Evolutionary conservation across 2,888 invertebrate genomes (phyloP).

Genomic region (Psococerastis gibbosa): DNA sequence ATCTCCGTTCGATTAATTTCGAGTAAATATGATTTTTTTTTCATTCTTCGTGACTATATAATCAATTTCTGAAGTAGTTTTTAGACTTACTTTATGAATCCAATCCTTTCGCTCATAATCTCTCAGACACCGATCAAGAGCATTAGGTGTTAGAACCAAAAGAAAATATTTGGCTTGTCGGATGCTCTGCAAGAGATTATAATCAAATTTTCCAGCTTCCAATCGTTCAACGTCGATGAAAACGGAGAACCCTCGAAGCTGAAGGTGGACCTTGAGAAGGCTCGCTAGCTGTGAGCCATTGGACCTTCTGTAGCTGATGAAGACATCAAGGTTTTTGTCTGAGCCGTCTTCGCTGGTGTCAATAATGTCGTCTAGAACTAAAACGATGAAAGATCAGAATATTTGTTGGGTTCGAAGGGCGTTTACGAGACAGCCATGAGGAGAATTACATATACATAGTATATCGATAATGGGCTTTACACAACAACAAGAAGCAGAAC

Average conservation of each 20-base stretch:
- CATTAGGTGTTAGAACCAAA: slow-evolving; percentile 84
- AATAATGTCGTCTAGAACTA: slow-evolving; percentile 43
- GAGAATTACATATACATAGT: not conserved
- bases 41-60: too few species aligned
- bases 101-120: slow-evolving; percentile 94
- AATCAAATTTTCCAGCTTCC: slow-evolving; percentile 98
- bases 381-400: slow-evolving; percentile 23
- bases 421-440: not conserved
- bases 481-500: too few species aligned
- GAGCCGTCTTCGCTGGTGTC: slow-evolving; percentile 54
- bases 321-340: slow-evolving; percentile 87
- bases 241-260: slow-evolving; percentile 85
- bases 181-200: slow-evolving; percentile 90
- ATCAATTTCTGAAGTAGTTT: slow-evolving; percentile 10
- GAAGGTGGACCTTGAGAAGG: slow-evolving; percentile 88
- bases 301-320: slow-evolving; percentile 92
- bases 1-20: too few species aligned
- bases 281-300: slow-evolving; percentile 94
- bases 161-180: slow-evolving; percentile 92
- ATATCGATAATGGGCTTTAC: too few species aligned
- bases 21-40: slow-evolving; percentile 13
- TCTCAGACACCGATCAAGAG: slow-evolving; percentile 81
- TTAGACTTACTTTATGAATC: slow-evolving; percentile 78
- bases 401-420: too few species aligned
- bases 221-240: slow-evolving; percentile 96